Percentiles rank a stretch among this genome's conserved stretches.
Conservation (phyloP, 64 coral and sea anemone species). For the Platygyra sinensis region DNA sequence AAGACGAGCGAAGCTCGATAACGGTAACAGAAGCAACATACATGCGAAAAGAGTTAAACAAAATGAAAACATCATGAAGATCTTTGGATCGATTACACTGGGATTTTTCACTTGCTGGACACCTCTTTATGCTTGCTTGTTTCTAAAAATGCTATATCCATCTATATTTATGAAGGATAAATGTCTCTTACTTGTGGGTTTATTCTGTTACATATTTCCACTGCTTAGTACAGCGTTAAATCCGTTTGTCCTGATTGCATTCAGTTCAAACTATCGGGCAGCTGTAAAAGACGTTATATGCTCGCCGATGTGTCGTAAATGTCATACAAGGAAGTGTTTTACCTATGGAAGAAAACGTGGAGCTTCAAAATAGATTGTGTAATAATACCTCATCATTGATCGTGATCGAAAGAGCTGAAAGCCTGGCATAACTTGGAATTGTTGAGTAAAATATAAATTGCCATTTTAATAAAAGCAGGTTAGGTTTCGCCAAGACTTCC, state of each 20-base stretch:
- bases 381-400: no score
- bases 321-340: neutral
- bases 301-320: neutral
- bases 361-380: no score
- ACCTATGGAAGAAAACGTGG: no score
- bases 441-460: no score
- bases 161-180: neutral
- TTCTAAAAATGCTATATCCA: neutral
- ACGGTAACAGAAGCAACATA: no score
- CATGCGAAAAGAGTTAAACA: neutral
- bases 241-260: neutral
- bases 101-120: constrained; percentile 20
- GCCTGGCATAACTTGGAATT: no score
- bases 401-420: no score
- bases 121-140: constrained; percentile 8
- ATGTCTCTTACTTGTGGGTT: constrained; percentile 22
- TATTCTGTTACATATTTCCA: neutral
- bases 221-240: constrained; percentile 11
- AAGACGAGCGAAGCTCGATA: no score
- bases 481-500: no score
- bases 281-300: neutral
- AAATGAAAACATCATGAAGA: constrained; percentile 4
- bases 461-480: no score
- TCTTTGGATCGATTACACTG: neutral
- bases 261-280: constrained; percentile 17